Base-by-base conservation (phyloP, 2,888 invertebrate genomes). In the Lasioglossum figueresi region DNA sequence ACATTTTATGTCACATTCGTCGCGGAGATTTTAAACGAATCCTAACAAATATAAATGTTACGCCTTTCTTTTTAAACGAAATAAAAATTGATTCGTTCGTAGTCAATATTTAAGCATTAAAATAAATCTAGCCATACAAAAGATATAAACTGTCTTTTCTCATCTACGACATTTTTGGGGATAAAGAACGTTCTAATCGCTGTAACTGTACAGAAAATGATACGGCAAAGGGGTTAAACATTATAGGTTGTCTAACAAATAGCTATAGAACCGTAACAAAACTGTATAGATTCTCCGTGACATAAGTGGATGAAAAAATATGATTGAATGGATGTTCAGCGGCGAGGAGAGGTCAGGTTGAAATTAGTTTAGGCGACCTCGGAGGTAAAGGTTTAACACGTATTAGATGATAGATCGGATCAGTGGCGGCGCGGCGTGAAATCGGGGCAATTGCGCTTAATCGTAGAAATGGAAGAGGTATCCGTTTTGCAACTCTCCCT, bases 381-480 rank as follows among this genome's bases (percentile, higher is more conserved):
- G 31, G 48, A 80, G 80, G 83, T 87, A 83, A 84, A 83, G 80
- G 84, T 83, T 84, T 80, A 82, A 82, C 74, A 80, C 56, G 74
- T 45, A 75, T 74, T 19, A 23, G 59, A 75, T 82, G 82, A 82
- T 82, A 70, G 74, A 82, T 82, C 12, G 80, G 73, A 82, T 80
- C 68, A 16, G 52, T 70, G 68, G 45, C 66, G 74, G 74, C 80
- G 56, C 66, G 74, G 68, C 80, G 82, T 84, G 88, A 88, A 88
- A 88, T 88, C 88, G 76, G 73, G 76, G 74, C 79, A 74, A 82
- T 83, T 78, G 79, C 79, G 79, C 75, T 76, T 84, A 79, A 80
- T 71, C 82, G 85, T 45, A 82, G 80, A 86, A 82, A 79, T 72
- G 86, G 76, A 84, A 82, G 82, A 56, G 71, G 43, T 80, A 86